Base-by-base conservation (phyloP, 2,797 vertebrate genomes). In the Anguilla marmorata region DNA sequence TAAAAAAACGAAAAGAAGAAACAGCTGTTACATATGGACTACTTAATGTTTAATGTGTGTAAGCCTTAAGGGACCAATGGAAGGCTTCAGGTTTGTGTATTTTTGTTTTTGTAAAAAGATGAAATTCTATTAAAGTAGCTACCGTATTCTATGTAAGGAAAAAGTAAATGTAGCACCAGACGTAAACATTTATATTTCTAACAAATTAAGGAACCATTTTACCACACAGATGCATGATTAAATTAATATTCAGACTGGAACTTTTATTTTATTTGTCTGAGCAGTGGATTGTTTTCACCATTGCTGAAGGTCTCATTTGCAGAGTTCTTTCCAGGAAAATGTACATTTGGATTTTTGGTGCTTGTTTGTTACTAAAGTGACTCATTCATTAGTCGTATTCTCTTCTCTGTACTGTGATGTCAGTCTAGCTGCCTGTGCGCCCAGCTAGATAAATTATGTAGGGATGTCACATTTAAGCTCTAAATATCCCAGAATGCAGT, bases 51-150 rank as follows among this genome's bases (percentile, higher is more conserved):
- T 95, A 89, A 94, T 91, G 90, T 94, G 92, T 93, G 93, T 93
- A 94, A 95, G 95, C 94, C 95, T 96, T 95, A 95, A 95, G 95
- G 96, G 95, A 97, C 96, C 96, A 96, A 95, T 89, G 74, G 88
- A 90, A 91, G 90, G 92, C 93, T 92, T 93, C 91, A 87, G 90
- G 87, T 93, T 92, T 87, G 88, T 82, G 41, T 48, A 1, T 82
- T 30, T 82, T 48, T 82, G 79, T 82, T 91, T 89, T 91, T 91
- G 85, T 91, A 87, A 83, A 90, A 54, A 37, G 50, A 86, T 37
- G 50, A 69, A 87, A 56, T 60, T 85, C 88, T 89, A 87, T 69
- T 60, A 54, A 52, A 80, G 58, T 91, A 92, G 89, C 91, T 89
- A 92, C 88, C 88, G 89, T 89, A 86, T 93, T 92, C 52, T 93